phyloP scores from a whole-genome alignment of 2,797 vertebrate species.

The Rachycentron canadum region DNA sequence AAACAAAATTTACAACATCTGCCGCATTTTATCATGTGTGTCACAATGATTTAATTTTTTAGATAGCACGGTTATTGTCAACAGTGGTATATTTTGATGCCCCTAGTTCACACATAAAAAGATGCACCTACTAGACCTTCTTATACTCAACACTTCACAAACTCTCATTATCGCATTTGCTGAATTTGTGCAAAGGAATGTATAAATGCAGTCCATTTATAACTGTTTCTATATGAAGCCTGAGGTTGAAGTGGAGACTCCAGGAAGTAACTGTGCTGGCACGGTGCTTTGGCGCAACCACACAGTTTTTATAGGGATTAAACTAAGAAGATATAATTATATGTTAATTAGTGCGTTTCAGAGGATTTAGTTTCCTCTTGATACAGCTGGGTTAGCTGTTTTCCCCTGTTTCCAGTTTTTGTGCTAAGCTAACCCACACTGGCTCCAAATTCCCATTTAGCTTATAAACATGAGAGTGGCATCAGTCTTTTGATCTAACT shows the following conservation, averaged over 20 bases:
- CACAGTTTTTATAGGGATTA: background rate
- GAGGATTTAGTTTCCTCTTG: background rate
- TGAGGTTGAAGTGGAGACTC: background rate
- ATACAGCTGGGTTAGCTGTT: background rate
- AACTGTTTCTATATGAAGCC: background rate
- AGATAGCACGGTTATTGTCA: too few species aligned
- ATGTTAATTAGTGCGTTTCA: background rate
- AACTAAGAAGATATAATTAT: background rate
- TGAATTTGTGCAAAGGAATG: background rate
- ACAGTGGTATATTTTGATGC: too few species aligned
- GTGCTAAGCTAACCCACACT: background rate
- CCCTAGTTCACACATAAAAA: background rate
- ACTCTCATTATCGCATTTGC: background rate
- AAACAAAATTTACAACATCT: background rate
- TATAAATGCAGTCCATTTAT: background rate
- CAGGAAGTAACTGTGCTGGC: background rate
- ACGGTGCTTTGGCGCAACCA: background rate
- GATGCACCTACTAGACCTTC: background rate
- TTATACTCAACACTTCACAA: background rate
- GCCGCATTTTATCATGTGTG: background rate
- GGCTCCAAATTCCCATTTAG: background rate
- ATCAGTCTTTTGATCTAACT: background rate
- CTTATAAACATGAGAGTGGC: background rate
- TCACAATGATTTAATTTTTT: too few species aligned
- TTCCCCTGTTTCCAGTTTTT: background rate